phyloP scores from a whole-genome alignment of 2,797 vertebrate species.

The Darevskia nairensis region DNA sequence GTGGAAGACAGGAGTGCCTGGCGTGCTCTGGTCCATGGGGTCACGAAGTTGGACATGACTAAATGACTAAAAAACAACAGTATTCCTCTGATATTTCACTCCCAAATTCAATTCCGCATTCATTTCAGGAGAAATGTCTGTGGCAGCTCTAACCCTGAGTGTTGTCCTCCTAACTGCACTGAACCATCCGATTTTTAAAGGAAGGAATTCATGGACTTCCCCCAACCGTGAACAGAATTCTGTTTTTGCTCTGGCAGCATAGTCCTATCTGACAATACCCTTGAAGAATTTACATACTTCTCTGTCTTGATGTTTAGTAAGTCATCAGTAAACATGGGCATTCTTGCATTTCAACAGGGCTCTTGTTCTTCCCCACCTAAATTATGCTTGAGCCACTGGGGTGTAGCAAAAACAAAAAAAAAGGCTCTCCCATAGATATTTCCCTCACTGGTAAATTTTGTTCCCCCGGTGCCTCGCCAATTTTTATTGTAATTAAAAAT shows the following conservation, averaged over 20 bases:
- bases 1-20: no score
- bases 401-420: neutral
- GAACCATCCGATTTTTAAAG: no score
- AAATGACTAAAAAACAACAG: no score
- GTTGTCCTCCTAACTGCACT: no score
- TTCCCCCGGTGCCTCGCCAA: neutral
- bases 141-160: no score
- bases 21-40: no score
- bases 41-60: no score
- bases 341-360: conserved; percentile 26
- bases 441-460: conserved; percentile 13
- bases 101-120: no score
- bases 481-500: conserved; percentile 52
- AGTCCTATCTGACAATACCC: neutral
- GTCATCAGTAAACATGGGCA: conserved; percentile 18
- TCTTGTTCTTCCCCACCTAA: neutral
- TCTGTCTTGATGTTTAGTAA: neutral
- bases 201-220: neutral
- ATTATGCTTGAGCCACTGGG: neutral
- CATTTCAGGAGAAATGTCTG: no score
- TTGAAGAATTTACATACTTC: neutral
- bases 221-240: neutral
- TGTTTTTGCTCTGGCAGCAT: neutral
- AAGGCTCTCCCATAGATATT: conserved; percentile 19
- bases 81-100: no score